These are phyloP conservation scores for Dicyrtomina minuta DNA, from an alignment of 2,888 invertebrate species.

Conservation along the genomic window DNA sequence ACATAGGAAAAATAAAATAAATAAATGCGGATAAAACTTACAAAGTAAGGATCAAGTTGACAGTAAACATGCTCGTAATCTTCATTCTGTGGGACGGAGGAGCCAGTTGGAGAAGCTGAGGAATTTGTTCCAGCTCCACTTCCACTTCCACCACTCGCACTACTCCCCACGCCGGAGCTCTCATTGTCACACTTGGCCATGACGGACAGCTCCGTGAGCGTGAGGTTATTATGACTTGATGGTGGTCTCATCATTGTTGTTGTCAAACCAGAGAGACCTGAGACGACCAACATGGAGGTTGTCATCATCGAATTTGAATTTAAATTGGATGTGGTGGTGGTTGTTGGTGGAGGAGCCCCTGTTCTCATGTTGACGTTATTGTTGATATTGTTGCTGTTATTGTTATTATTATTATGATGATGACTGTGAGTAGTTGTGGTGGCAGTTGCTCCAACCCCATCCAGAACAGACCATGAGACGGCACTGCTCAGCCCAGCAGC, in stretches of 20 bases:
- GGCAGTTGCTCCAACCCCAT: slow-evolving; percentile 26
- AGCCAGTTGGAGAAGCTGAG: slow-evolving; percentile 50
- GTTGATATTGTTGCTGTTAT: too few relatives aligned
- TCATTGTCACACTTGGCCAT: slow-evolving; percentile 47
- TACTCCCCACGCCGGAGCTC: slow-evolving; percentile 49
- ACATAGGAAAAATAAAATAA: not conserved
- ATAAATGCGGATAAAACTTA: slow-evolving; percentile 39
- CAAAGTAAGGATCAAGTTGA: slow-evolving; percentile 52
- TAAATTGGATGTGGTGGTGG: not conserved
- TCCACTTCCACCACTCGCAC: slow-evolving; percentile 24
- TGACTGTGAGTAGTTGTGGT: too few relatives aligned
- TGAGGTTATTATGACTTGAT: not conserved
- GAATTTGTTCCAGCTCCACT: slow-evolving; percentile 46
- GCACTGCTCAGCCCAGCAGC: slow-evolving; percentile 45
- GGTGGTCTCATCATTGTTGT: slow-evolving; percentile 12
- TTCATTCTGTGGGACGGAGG: slow-evolving; percentile 46
- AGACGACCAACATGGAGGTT: slow-evolving; percentile 8
- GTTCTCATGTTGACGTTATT: not conserved
- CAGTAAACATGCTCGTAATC: slow-evolving; percentile 53
- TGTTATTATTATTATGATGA: not conserved
- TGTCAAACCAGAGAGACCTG: not conserved
- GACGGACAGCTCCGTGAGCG: slow-evolving; percentile 43
- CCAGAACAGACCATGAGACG: slow-evolving; percentile 43
- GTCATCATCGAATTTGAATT: slow-evolving; percentile 14
- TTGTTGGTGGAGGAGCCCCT: too few relatives aligned